Conservation (phyloP, 1,140 invertebrate genomes). For the Bombus pascuorum region DNA sequence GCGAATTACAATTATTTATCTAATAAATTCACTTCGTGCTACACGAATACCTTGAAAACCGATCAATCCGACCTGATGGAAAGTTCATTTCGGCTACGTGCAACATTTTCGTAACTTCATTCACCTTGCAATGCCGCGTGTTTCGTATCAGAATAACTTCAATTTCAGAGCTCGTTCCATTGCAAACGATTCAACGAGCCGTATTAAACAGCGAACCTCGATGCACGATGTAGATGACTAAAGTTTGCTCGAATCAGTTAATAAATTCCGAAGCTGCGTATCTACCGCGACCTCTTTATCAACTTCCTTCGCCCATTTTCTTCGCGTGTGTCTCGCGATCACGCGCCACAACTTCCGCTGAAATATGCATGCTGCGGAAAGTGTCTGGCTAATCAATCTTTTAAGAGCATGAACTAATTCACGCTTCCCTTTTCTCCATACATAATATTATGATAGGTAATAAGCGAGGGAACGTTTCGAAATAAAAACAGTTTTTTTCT, state of each 20-base stretch:
- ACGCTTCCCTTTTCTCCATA: no score
- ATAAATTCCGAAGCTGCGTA: neutral
- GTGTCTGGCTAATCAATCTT: slow-evolving; percentile 8
- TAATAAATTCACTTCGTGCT: neutral
- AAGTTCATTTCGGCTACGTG: neutral
- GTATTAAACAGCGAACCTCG: slow-evolving; percentile 8
- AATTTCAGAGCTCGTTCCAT: neutral
- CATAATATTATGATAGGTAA: neutral
- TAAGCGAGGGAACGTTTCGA: neutral
- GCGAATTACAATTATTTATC: neutral
- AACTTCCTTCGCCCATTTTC: neutral
- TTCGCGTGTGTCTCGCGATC: neutral
- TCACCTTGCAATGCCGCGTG: neutral
- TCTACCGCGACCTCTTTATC: neutral
- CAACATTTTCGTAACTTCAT: slow-evolving; percentile 9
- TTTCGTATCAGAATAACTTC: neutral
- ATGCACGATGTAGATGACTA: slow-evolving; percentile 3
- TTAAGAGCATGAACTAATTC: neutral
- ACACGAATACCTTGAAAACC: neutral
- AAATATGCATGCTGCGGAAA: neutral
- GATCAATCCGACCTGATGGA: neutral
- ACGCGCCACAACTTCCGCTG: neutral
- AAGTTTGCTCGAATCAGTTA: slow-evolving; percentile 5
- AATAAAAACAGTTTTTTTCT: no score
- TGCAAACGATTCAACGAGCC: neutral